phyloP scores from a whole-genome alignment of 1,140 invertebrate species.

The Phenacoccus solenopsis region DNA sequence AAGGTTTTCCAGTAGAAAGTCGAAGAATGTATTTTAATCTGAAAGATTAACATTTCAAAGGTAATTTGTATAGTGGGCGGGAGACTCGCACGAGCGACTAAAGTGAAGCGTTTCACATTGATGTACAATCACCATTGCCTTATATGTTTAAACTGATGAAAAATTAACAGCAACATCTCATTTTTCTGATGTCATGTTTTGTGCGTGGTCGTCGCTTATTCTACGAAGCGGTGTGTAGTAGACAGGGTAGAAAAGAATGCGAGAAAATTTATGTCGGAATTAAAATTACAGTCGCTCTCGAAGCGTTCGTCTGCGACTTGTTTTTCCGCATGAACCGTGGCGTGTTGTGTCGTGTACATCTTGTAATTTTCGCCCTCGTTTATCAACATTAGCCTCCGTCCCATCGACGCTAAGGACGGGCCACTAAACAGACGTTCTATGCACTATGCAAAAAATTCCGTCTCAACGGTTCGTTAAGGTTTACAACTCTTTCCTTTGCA shows the following conservation, averaged over 20 bases:
- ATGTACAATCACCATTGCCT: no score
- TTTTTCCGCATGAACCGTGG: neutral
- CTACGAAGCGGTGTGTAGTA: no score
- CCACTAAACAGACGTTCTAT: no score
- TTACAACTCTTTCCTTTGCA: no score
- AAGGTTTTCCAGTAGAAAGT: no score
- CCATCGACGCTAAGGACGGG: neutral
- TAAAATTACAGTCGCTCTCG: neutral
- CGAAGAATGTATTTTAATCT: no score
- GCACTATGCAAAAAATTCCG: no score
- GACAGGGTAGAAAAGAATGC: neutral
- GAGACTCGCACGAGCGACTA: no score
- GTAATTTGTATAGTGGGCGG: no score
- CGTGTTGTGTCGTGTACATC: neutral
- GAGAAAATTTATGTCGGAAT: neutral
- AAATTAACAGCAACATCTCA: neutral
- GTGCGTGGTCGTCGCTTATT: neutral
- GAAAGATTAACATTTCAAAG: no score
- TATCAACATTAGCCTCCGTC: neutral
- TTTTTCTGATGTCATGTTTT: neutral
- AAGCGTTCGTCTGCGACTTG: neutral
- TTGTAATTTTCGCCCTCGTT: neutral
- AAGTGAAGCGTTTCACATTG: no score
- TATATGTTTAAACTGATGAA: neutral
- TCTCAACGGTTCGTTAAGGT: no score